phyloP scores from a whole-genome alignment of 2,888 invertebrate genomes.

The Agrotis exclamationis region DNA sequence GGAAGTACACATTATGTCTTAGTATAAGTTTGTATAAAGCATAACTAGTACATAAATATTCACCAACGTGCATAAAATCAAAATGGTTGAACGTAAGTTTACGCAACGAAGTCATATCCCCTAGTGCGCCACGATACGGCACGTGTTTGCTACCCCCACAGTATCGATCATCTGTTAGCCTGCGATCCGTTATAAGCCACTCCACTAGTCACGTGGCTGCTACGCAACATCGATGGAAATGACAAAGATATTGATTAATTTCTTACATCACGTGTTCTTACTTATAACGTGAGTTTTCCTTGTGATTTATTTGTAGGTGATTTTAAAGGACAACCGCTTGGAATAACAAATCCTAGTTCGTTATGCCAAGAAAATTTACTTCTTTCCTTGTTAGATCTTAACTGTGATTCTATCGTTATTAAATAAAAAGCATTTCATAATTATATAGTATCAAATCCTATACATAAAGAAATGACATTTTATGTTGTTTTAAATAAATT shows the following conservation, averaged over 20 bases:
- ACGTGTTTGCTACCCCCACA: constrained; percentile 34
- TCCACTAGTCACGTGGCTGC: constrained; percentile 29
- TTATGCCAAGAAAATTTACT: too few relatives aligned
- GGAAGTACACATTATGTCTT: not conserved
- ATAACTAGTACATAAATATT: not conserved
- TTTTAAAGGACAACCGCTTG: not conserved
- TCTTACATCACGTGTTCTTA: constrained; percentile 21
- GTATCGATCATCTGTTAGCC: not conserved
- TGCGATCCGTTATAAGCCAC: constrained; percentile 2
- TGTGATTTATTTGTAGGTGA: not conserved
- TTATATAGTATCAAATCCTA: too few relatives aligned
- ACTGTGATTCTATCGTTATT: too few relatives aligned
- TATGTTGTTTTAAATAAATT: too few relatives aligned
- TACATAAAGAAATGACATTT: too few relatives aligned
- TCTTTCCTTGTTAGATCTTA: too few relatives aligned
- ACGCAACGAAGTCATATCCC: constrained; percentile 13
- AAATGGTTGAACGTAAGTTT: constrained; percentile 5
- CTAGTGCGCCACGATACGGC: not conserved
- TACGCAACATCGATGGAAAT: constrained; percentile 23
- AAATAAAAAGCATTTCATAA: too few relatives aligned
- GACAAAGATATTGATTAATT: constrained; percentile 29
- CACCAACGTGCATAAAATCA: not conserved
- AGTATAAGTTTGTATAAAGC: not conserved
- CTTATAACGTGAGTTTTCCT: constrained; percentile 18
- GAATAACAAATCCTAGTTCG: not conserved